Percentiles rank a stretch among this genome's conserved stretches.
Evolutionary conservation across 2,888 invertebrate genomes (phyloP).

Genomic region (Leucoma salicis): DNA sequence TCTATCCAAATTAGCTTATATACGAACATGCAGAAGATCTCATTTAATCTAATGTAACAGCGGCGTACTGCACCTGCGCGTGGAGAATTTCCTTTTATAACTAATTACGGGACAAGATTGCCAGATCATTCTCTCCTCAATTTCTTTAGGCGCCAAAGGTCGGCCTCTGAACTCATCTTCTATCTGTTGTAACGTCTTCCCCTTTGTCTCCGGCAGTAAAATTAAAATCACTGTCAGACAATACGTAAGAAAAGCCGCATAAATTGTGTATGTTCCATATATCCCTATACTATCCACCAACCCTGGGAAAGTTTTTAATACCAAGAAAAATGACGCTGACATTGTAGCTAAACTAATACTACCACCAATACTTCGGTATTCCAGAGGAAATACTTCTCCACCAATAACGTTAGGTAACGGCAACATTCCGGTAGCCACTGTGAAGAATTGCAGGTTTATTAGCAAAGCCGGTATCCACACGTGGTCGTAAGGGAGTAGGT

Average conservation of each 20-base stretch:
- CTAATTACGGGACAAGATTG: conserved; percentile 44
- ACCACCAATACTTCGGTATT: conserved; percentile 83
- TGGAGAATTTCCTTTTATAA: conserved; percentile 51
- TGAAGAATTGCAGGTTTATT: conserved; percentile 77
- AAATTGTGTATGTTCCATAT: conserved; percentile 81
- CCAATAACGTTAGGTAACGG: conserved; percentile 87
- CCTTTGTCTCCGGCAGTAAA: conserved; percentile 85
- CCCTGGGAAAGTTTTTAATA: conserved; percentile 83
- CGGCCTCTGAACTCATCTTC: conserved; percentile 77
- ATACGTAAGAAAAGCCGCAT: conserved; percentile 74
- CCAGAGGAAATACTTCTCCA: conserved; percentile 85
- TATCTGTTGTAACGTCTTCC: conserved; percentile 84
- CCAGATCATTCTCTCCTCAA: conserved; percentile 47
- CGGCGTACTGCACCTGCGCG: conserved; percentile 43
- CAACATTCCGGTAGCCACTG: conserved; percentile 81
- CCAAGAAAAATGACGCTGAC: conserved; percentile 81
- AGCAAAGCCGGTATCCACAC: conserved; percentile 72
- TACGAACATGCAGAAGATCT: too few relatives aligned
- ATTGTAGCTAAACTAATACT: conserved; percentile 82
- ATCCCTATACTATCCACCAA: conserved; percentile 75
- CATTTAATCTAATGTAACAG: conserved; percentile 35
- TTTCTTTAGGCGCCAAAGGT: conserved; percentile 44
- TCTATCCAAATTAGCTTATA: too few relatives aligned
- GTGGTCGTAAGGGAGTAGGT: conserved; percentile 44
- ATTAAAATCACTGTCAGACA: conserved; percentile 78